Evolutionary conservation across 2,888 invertebrate species (phyloP), one percentile per base, ranked within the genome.

Genomic region (Choristoneura rosaceana): DNA sequence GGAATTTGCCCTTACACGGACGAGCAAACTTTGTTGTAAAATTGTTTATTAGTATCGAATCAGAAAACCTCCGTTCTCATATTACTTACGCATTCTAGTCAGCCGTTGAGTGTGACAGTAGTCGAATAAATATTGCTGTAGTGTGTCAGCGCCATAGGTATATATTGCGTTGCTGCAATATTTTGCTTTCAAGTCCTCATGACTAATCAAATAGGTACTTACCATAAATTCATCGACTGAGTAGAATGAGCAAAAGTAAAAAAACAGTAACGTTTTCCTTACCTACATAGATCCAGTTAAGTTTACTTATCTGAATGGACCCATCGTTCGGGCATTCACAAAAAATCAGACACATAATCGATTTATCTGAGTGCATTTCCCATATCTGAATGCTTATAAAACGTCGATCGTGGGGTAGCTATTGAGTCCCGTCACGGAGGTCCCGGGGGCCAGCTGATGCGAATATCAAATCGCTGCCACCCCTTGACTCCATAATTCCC

Each of bases 391-490:
- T 83, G 82, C 78, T 84, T 88, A 87, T 87, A 87, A 85, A 88
- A 81, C 82, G 84, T 87, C 85, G 83, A 88, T 88, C 83, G 82
- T 79, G 82, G 82, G 76, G 84, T 81, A 80, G 84, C 81, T 89
- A 90, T 90, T 89, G 89, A 90, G 89, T 88, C 88, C 87, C 87
- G 87, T 88, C 89, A 84, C 85, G 81, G 79, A 67, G 79, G 86
- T 91, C 93, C 92, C 92, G 76, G 81, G 90, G 90, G 92, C 83
- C 83, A 76, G 76, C 76, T 88, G 92, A 91, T 90, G 90, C 87
- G 91, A 92, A 92, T 93, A 92, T 93, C 90, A 92, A 92, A 91
- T 92, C 90, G 82, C 87, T 85, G 88, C 85, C 89, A 89, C 90
- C 92, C 92, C 90, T 86, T 87, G 87, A 88, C 89, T 90, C 86